Percentiles rank a stretch among this genome's conserved stretches.
These are phyloP conservation scores for Ephydatia muelleri DNA, from an alignment of 37 sponge, comb jelly and placozoan species.

Conservation along the genomic window DNA sequence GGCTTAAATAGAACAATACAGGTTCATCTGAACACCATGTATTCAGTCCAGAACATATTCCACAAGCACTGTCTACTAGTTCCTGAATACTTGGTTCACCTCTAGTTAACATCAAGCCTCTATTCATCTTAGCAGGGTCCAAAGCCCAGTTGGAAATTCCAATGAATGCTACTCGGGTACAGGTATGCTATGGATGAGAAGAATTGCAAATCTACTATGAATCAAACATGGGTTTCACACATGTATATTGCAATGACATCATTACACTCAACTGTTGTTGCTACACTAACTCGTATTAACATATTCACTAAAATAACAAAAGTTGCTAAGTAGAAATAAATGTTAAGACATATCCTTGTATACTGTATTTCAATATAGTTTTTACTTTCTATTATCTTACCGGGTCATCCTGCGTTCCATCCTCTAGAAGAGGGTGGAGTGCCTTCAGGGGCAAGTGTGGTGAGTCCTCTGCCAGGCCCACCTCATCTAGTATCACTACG, in stretches of 20 bases:
- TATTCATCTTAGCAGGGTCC: constrained; percentile 75
- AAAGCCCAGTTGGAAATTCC: constrained; percentile 74
- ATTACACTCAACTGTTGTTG: too few species aligned
- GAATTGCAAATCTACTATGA: background rate
- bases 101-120: constrained; percentile 52
- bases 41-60: background rate
- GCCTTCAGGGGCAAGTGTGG: constrained; percentile 71
- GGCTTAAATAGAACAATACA: constrained; percentile 14
- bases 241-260: too few species aligned
- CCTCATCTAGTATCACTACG: constrained; percentile 71
- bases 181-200: background rate
- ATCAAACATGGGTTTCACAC: too few species aligned
- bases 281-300: too few species aligned
- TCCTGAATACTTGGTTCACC: constrained; percentile 38
- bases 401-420: constrained; percentile 34
- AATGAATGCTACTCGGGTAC: constrained; percentile 30
- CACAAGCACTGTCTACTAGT: constrained; percentile 28
- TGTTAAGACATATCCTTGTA: too few species aligned
- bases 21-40: too few species aligned
- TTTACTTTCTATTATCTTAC: background rate
- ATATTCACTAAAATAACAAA: too few species aligned
- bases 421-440: constrained; percentile 76
- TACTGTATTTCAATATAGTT: too few species aligned
- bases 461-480: constrained; percentile 83
- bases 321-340: too few species aligned